Evolutionary conservation across 2,888 invertebrate species (phyloP).

Genomic region (Drosophila aldrichi): DNA sequence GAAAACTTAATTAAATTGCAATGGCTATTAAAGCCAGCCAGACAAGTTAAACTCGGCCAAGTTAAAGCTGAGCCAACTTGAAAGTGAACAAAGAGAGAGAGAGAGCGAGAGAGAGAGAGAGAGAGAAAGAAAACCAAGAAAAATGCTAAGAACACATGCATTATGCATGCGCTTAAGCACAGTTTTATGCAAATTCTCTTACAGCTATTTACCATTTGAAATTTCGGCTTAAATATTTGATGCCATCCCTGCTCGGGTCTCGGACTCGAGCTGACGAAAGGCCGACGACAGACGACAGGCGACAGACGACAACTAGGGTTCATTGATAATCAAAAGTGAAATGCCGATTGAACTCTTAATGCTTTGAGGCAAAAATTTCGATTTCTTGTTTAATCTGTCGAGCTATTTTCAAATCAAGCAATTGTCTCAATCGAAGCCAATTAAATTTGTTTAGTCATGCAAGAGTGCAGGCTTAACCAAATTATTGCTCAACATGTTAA

Average conservation of each 20-base stretch:
- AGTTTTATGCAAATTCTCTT: slow-evolving; percentile 70
- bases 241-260: neutral
- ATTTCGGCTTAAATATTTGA: slow-evolving; percentile 60
- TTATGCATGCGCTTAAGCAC: slow-evolving; percentile 56
- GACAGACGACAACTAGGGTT: too few species aligned
- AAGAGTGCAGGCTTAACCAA: neutral
- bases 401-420: neutral
- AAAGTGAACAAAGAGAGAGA: neutral
- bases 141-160: slow-evolving; percentile 40
- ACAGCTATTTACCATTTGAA: slow-evolving; percentile 70
- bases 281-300: slow-evolving; percentile 11
- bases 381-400: slow-evolving; percentile 6
- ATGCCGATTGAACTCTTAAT: slow-evolving; percentile 12
- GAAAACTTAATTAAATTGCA: slow-evolving; percentile 34
- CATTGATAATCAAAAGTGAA: slow-evolving; percentile 26
- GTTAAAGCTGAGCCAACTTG: slow-evolving; percentile 15
- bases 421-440: neutral
- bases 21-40: slow-evolving; percentile 20
- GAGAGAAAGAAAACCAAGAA: neutral
- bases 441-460: slow-evolving; percentile 6
- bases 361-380: slow-evolving; percentile 7
- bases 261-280: neutral
- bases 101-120: too few species aligned
- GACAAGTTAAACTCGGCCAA: slow-evolving; percentile 10
- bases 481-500: neutral